These are phyloP conservation scores for Periparus ater DNA, from an alignment of 2,797 vertebrate genomes.

Conservation along the genomic window DNA sequence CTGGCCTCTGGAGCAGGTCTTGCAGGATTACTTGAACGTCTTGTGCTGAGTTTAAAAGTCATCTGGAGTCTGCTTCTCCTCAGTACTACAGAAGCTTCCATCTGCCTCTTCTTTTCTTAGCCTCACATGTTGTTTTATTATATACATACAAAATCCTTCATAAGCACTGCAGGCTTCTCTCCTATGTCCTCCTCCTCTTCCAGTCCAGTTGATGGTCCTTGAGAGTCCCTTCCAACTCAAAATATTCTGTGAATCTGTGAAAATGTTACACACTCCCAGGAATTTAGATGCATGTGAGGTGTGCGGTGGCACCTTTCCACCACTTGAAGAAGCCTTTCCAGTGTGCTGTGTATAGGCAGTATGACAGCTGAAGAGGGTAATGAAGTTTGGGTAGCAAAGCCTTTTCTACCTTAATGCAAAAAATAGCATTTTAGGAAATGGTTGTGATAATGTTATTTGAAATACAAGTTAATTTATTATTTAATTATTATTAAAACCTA, in stretches of 20 bases:
- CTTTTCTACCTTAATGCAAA: background rate
- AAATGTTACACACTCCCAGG: background rate
- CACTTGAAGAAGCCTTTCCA: background rate
- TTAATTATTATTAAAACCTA: background rate
- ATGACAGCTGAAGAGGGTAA: background rate
- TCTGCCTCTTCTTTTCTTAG: background rate
- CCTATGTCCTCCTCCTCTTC: background rate
- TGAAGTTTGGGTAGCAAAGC: background rate
- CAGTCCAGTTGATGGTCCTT: background rate
- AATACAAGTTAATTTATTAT: background rate
- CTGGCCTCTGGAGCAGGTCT: background rate
- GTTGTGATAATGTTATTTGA: background rate
- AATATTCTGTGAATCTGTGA: background rate
- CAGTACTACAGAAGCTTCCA: background rate
- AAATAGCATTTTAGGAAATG: background rate
- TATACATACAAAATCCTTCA: fast-evolving
- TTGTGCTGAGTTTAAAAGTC: background rate
- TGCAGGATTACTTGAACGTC: background rate
- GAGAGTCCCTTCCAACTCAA: background rate
- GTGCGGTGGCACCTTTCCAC: background rate
- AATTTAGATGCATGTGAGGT: background rate
- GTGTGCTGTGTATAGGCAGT: background rate
- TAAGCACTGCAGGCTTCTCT: background rate
- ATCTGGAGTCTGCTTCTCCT: background rate
- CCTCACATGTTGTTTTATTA: background rate